Evolutionary conservation across 2,113 vertebrate species (phyloP), one percentile per base, ranked within the genome.

Genomic region (Proteles cristata): DNA sequence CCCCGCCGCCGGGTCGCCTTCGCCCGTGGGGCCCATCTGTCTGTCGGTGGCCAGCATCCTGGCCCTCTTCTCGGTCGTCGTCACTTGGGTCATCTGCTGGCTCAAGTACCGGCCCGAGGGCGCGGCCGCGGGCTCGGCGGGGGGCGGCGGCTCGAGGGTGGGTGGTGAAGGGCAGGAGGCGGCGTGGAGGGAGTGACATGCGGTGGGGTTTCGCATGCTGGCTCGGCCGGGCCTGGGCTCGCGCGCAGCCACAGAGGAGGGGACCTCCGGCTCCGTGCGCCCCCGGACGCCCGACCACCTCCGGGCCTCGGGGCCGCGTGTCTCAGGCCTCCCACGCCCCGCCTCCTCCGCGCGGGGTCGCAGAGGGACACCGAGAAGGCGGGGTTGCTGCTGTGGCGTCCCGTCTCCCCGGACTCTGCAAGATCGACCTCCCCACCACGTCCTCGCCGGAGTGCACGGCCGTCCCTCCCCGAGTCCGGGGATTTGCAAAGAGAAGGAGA

Each of bases 81-180:
- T 99, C 98, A 99, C 99, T 23, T 99, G 99, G 99, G 98, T 99
- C 93, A 99, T 99, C 98, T 99, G 99, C 98, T 99, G 99, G 99
- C 99, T 99, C 90, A 99, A 99, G 98, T 99, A 99, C 97, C 98
- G 99, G 98, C 99, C 99, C n/a, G 99, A 99, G 50, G 97, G 98
- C 3, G 96, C 93, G 43, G 97, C 97, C 10, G 88, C 90, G 16
- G 97, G 97, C 98, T 96, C 97, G 11, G 98, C 96, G 96, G 99
- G 98, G 96, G 98, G 21, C 98, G 97, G 91, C 74, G n/a, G n/a
- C n/a, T n/a, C n/a, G n/a, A n/a, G n/a, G n/a, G n/a, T n/a, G n/a
- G n/a, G n/a, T n/a, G n/a, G n/a, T n/a, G n/a, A n/a, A n/a, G n/a
- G n/a, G n/a, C n/a, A n/a, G n/a, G n/a, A n/a, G n/a, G 96, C 9